These are phyloP conservation scores for Sthenelais limicola DNA, from an alignment of 2,888 invertebrate genomes.

Conservation along the genomic window DNA sequence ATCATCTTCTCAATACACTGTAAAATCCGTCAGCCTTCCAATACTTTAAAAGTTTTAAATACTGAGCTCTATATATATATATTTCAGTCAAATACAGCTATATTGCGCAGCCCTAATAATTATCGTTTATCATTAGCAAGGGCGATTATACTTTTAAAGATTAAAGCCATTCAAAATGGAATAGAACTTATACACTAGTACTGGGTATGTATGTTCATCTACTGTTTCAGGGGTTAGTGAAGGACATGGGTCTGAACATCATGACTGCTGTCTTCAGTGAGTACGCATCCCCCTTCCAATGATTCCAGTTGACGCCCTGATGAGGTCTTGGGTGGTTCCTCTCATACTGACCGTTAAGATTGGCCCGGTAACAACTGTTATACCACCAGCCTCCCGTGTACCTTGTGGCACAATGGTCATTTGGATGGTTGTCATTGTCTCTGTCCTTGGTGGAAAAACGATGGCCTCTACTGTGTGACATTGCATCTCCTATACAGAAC, in stretches of 20 bases:
- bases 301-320: slow-evolving; percentile 65
- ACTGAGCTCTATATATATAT: too few relatives aligned
- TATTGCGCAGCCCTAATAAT: too few relatives aligned
- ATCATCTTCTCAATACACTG: too few relatives aligned
- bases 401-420: slow-evolving; percentile 24
- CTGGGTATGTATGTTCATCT: too few relatives aligned
- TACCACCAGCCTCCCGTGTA: slow-evolving; percentile 60
- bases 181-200: too few relatives aligned
- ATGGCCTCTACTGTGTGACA: slow-evolving; percentile 16
- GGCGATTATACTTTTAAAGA: too few relatives aligned
- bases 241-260: slow-evolving; percentile 56
- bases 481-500: slow-evolving; percentile 4
- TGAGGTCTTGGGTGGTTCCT: slow-evolving; percentile 49
- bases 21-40: too few relatives aligned
- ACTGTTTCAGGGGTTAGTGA: too few relatives aligned
- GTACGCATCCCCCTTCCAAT: slow-evolving; percentile 64
- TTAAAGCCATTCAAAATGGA: too few relatives aligned
- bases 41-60: too few relatives aligned
- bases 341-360: slow-evolving; percentile 64
- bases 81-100: too few relatives aligned
- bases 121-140: too few relatives aligned
- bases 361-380: slow-evolving; percentile 57
- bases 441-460: slow-evolving; percentile 21
- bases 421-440: slow-evolving; percentile 32
- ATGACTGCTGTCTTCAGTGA: slow-evolving; percentile 63